These are phyloP conservation scores for Zaprionus ghesquierei DNA, from an alignment of 1,140 invertebrate species.

Conservation along the genomic window DNA sequence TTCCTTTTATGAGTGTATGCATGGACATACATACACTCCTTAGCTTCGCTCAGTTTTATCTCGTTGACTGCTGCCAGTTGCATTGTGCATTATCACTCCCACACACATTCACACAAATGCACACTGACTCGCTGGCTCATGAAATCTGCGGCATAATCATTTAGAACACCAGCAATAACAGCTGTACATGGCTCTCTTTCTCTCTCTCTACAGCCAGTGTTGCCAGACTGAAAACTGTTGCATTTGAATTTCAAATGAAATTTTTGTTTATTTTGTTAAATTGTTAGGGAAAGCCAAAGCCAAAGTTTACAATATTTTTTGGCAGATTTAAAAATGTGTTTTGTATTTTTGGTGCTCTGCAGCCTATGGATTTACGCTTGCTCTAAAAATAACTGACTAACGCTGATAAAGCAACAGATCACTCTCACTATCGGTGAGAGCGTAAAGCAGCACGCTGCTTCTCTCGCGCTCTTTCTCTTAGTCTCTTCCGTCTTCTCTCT, in stretches of 20 bases:
- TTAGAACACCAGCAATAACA: conserved; percentile 30
- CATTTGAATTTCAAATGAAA: conserved; percentile 5
- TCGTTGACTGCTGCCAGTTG: conserved; percentile 22
- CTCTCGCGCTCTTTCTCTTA: conserved; percentile 1
- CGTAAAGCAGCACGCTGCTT: not conserved
- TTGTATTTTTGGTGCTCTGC: conserved; percentile 32
- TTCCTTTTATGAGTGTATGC: not conserved
- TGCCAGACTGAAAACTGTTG: conserved; percentile 28
- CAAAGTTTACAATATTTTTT: conserved; percentile 31
- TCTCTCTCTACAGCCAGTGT: conserved; percentile 19
- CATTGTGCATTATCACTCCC: conserved; percentile 50
- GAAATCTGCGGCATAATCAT: conserved; percentile 40
- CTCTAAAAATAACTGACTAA: conserved; percentile 47
- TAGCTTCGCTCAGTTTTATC: conserved; percentile 38
- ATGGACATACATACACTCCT: not conserved
- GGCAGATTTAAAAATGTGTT: conserved; percentile 21
- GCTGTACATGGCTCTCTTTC: conserved; percentile 9
- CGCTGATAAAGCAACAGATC: conserved; percentile 65
- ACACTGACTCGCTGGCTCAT: not conserved
- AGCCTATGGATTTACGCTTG: conserved; percentile 24
- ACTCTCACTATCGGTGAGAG: conserved; percentile 56
- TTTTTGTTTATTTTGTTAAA: conserved; percentile 7
- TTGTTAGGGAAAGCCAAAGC: conserved; percentile 16
- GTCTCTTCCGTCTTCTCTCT: conserved; percentile 11
- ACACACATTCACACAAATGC: conserved; percentile 10